phyloP scores from a whole-genome alignment of 2,113 vertebrate species.

The Marmota monax region DNA sequence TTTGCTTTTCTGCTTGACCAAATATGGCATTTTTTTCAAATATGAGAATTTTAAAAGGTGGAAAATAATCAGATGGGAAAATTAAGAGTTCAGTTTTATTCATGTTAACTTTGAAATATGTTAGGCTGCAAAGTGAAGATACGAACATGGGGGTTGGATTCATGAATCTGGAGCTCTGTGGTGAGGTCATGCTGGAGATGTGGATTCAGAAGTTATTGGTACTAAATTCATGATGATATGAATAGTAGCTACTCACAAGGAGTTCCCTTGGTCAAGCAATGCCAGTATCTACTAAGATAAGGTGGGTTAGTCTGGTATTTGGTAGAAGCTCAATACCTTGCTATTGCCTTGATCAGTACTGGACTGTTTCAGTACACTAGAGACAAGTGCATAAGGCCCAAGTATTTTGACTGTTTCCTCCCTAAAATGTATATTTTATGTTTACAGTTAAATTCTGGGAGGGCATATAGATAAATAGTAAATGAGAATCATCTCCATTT shows the following conservation, averaged over 20 bases:
- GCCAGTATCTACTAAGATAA: background rate
- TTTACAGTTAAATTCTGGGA: background rate
- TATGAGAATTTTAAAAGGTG: background rate
- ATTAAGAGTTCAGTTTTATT: background rate
- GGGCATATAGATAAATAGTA: background rate
- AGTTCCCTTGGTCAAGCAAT: background rate
- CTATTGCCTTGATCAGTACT: background rate
- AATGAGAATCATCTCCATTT: background rate
- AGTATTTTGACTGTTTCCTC: background rate
- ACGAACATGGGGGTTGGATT: background rate
- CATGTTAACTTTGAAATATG: background rate
- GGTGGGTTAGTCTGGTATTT: background rate
- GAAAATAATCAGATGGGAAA: background rate
- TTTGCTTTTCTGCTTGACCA: background rate
- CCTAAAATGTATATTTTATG: background rate
- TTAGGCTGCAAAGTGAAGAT: background rate
- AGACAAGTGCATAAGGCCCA: background rate
- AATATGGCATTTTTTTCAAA: background rate
- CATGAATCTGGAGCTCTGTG: background rate
- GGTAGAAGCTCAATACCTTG: background rate
- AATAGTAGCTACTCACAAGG: background rate
- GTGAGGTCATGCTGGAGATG: background rate
- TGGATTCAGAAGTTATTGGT: background rate
- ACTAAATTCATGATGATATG: background rate
- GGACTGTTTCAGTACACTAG: background rate